A percentile compares a stretch with the other conserved stretches of the same genome.
Conservation (phyloP, 2,888 invertebrate genomes). For the Scaptomyza cyrtandrae region DNA sequence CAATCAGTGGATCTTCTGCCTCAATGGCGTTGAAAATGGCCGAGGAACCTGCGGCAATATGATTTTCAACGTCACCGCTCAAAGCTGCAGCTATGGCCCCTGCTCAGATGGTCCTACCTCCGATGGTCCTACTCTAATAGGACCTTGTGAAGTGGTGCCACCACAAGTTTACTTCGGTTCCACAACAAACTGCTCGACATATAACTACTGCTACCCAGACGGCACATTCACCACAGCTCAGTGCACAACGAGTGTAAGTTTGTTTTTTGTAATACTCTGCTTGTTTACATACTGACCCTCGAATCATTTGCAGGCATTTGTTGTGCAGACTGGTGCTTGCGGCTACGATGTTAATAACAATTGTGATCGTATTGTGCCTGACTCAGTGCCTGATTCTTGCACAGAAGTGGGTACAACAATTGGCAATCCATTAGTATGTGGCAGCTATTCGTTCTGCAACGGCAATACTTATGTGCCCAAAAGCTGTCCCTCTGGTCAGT, state of each 20-base stretch:
- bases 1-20: slow-evolving; percentile 38
- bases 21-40: background rate
- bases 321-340: background rate
- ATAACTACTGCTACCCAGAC: slow-evolving; percentile 32
- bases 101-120: slow-evolving; percentile 12
- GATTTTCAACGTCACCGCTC: background rate
- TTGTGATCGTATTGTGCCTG: slow-evolving; percentile 38
- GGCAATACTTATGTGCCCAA: background rate
- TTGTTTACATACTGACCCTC: background rate
- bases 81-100: slow-evolving; percentile 27
- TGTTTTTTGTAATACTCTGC: background rate
- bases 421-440: slow-evolving; percentile 17
- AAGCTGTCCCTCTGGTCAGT: slow-evolving; percentile 29
- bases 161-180: slow-evolving; percentile 43
- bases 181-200: slow-evolving; percentile 1
- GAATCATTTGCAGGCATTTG: slow-evolving; percentile 31
- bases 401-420: rapidly evolving
- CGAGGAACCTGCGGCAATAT: slow-evolving; percentile 9
- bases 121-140: background rate
- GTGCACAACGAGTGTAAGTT: slow-evolving; percentile 21
- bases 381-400: background rate
- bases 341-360: background rate
- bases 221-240: rapidly evolving
- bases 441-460: slow-evolving; percentile 40
- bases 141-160: slow-evolving; percentile 45